Conservation (phyloP, 92 coral and sea anemone genomes). For the Palythoa heliodiscus region DNA sequence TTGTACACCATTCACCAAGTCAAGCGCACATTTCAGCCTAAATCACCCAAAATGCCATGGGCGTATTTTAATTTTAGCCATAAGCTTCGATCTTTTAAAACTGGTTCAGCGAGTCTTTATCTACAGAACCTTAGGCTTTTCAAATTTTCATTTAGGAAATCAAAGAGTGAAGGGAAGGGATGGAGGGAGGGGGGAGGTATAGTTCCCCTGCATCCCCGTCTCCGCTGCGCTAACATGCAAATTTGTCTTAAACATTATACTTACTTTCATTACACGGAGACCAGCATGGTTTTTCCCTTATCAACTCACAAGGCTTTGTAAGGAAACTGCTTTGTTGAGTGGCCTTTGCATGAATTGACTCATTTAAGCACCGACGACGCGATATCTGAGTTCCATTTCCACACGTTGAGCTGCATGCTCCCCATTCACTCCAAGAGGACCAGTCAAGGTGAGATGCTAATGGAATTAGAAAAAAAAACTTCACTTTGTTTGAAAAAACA, state of each 20-base stretch:
- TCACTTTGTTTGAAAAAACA: no score
- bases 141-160: no score
- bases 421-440: slow-evolving; percentile 33
- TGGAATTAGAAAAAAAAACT: background rate
- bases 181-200: background rate
- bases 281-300: slow-evolving; percentile 8
- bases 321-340: background rate
- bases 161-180: background rate
- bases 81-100: no score
- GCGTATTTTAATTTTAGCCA: no score
- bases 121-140: no score
- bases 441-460: background rate
- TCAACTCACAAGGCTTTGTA: background rate
- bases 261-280: background rate
- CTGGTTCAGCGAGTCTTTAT: no score
- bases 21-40: no score
- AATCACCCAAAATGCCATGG: no score
- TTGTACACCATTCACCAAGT: no score
- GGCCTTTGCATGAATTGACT: background rate
- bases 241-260: background rate
- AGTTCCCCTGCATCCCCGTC: background rate
- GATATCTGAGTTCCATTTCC: slow-evolving; percentile 28
- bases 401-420: slow-evolving; percentile 10
- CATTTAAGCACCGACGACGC: slow-evolving; percentile 16
- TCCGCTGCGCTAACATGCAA: no score